Base-by-base conservation (phyloP, 2,888 invertebrate genomes). In the Bunonema sp. region DNA sequence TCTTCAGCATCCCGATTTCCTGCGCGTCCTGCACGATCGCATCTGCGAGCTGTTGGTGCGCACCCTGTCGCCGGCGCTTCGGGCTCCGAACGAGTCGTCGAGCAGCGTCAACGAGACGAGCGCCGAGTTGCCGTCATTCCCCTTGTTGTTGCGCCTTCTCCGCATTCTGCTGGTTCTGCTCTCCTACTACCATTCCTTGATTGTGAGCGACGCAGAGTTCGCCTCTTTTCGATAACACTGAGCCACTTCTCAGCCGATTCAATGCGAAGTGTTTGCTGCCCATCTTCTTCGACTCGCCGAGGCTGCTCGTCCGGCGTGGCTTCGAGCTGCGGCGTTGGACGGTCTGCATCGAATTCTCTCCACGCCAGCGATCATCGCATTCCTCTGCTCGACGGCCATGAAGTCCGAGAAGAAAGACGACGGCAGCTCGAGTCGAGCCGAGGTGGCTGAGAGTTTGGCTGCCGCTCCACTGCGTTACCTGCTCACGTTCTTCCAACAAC, bases 31-130 rank as follows among this genome's bases (percentile, higher is more conserved):
- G 40, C 93, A 91, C 70, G 93, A 97, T 70, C 79, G 87, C 49
- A 91, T 97, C 0, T 97, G 93, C 70, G 91, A 93, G 0, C 76
- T 97, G 59, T 85, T 97, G n/a, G 93, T 97, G 52, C 84, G 89
- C 71, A 74, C 97, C 45, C 93, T 97, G 71, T 93, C 93, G 20
- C 93, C 93, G n/a, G n/a, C n/a, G n/a, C n/a, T n/a, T n/a, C n/a
- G n/a, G n/a, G n/a, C n/a, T n/a, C n/a, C n/a, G n/a, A n/a, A n/a
- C n/a, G n/a, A n/a, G n/a, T n/a, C n/a, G n/a, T n/a, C n/a, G n/a
- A n/a, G n/a, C n/a, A n/a, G n/a, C n/a, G n/a, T n/a, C n/a, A n/a
- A n/a, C n/a, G n/a, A n/a, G n/a, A n/a, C n/a, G n/a, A n/a, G n/a
- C 54, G 19, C 76, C 79, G 89, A 89, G 69, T 83, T 87, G 50